Evolutionary conservation across 2,113 vertebrate genomes (phyloP).

Genomic region (Tretioscincus oriximinensis): DNA sequence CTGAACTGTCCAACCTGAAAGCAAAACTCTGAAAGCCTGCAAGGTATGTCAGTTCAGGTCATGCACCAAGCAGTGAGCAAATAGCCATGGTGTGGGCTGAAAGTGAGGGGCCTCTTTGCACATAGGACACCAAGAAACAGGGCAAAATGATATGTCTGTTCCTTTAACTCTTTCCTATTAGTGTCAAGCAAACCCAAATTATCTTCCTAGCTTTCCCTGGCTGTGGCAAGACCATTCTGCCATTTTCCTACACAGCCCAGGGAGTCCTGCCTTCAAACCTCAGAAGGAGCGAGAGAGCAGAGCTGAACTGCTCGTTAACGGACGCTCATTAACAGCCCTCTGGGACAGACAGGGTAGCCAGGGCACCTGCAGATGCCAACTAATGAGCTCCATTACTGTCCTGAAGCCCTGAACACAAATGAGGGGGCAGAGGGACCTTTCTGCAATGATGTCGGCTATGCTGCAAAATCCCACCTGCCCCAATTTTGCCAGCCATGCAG

Average conservation of each 20-base stretch:
- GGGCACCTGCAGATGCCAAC: conserved; percentile 73
- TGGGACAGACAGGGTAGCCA: conserved; percentile 60
- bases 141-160: background rate
- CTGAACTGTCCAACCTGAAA: no score
- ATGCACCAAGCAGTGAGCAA: background rate
- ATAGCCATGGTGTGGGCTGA: background rate
- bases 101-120: background rate
- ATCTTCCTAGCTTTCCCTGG: background rate
- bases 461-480: background rate
- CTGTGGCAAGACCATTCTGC: background rate
- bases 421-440: conserved; percentile 29
- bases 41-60: background rate
- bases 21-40: no score
- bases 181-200: background rate
- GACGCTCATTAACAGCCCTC: conserved; percentile 72
- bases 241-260: background rate
- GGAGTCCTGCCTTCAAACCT: conserved; percentile 46
- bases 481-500: conserved; percentile 17
- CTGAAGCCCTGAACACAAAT: conserved; percentile 52
- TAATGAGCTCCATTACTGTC: conserved; percentile 74
- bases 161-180: conserved; percentile 8
- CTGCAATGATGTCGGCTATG: background rate
- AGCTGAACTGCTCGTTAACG: conserved; percentile 61
- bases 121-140: background rate
- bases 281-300: conserved; percentile 33